phyloP scores from a whole-genome alignment of 2,113 vertebrate genomes.

The Erythrocercus mccallii region DNA sequence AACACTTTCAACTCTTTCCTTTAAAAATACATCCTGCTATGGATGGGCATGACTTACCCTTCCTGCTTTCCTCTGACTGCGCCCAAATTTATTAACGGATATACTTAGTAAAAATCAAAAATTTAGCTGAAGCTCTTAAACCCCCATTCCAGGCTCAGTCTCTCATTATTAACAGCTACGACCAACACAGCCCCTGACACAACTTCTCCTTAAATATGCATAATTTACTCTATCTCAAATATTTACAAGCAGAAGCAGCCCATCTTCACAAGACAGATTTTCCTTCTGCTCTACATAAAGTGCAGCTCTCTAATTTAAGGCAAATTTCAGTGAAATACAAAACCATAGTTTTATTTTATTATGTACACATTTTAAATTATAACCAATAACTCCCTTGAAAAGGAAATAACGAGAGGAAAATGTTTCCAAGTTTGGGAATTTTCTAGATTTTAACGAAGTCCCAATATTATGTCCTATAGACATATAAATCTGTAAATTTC shows the following conservation, averaged over 20 bases:
- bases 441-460: constrained; percentile 31
- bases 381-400: constrained; percentile 49
- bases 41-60: not conserved
- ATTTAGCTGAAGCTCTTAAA: not conserved
- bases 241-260: constrained; percentile 74
- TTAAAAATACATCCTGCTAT: not conserved
- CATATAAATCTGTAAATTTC: constrained; percentile 34
- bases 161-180: not conserved
- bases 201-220: constrained; percentile 53
- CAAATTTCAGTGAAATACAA: constrained; percentile 81
- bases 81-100: not conserved
- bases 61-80: not conserved
- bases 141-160: not conserved
- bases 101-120: not conserved
- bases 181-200: constrained; percentile 7
- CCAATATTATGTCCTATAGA: constrained; percentile 32
- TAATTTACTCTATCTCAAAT: constrained; percentile 67
- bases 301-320: constrained; percentile 83
- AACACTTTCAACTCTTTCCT: not conserved
- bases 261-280: constrained; percentile 68
- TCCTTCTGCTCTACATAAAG: constrained; percentile 76
- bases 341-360: constrained; percentile 71
- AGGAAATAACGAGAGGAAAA: constrained; percentile 53
- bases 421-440: constrained; percentile 16
- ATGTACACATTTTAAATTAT: constrained; percentile 72